Evolutionary conservation across 1,140 invertebrate genomes (phyloP).

Genomic region (Euschistus heros): DNA sequence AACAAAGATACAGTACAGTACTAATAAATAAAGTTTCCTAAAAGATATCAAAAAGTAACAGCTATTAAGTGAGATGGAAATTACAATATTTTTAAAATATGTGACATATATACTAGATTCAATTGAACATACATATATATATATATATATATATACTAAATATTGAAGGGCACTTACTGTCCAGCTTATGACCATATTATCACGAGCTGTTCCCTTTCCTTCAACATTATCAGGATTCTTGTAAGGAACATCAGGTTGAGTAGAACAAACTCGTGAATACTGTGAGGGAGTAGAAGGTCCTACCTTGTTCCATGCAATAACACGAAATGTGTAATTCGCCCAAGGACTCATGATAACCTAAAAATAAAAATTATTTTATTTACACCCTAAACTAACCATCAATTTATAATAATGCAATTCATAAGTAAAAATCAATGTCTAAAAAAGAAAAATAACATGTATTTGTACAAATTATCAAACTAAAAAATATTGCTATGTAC

Average conservation of each 20-base stretch:
- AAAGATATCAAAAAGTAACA: too few species aligned
- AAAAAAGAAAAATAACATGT: not conserved
- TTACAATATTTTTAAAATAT: too few species aligned
- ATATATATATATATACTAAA: too few species aligned
- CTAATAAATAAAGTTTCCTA: too few species aligned
- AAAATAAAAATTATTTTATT: slow-evolving; percentile 21
- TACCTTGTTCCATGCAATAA: slow-evolving; percentile 87
- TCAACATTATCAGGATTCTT: slow-evolving; percentile 93
- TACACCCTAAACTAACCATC: too few species aligned
- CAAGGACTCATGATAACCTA: slow-evolving; percentile 71
- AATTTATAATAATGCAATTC: not conserved
- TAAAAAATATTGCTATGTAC: too few species aligned
- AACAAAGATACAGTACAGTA: too few species aligned
- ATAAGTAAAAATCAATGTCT: not conserved
- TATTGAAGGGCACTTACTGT: slow-evolving; percentile 62
- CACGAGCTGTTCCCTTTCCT: slow-evolving; percentile 74
- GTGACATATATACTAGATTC: too few species aligned
- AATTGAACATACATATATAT: too few species aligned
- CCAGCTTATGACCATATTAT: slow-evolving; percentile 91
- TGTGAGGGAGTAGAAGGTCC: slow-evolving; percentile 76
- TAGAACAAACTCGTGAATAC: slow-evolving; percentile 72
- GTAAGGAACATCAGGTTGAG: slow-evolving; percentile 75
- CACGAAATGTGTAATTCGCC: slow-evolving; percentile 94
- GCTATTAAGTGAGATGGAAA: too few species aligned
- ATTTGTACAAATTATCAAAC: too few species aligned